Conservation (phyloP, 1,140 invertebrate species). For the Propsilocerus akamusi region DNA sequence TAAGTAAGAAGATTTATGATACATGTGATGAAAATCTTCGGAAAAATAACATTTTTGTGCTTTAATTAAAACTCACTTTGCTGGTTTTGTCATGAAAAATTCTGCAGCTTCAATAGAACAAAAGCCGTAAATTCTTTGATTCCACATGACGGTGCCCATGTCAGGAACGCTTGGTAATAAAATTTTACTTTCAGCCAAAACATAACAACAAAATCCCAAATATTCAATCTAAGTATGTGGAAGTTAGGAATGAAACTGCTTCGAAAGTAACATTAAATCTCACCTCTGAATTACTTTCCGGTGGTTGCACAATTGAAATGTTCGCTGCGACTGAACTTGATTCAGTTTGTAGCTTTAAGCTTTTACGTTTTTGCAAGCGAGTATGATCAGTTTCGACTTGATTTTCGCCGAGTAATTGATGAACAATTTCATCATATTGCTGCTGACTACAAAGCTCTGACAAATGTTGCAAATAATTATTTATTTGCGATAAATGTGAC, state of each 20-base stretch:
- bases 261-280: neutral
- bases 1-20: too few relatives aligned
- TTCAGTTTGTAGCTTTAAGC: neutral
- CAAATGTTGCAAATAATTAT: slow-evolving; percentile 1
- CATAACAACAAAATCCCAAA: neutral
- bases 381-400: slow-evolving; percentile 1
- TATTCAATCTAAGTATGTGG: neutral
- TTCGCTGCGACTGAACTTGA: neutral
- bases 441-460: neutral
- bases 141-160: neutral
- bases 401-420: neutral
- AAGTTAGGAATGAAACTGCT: neutral
- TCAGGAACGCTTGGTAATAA: neutral
- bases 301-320: neutral
- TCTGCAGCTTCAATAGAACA: neutral
- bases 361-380: neutral
- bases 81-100: neutral
- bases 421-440: neutral
- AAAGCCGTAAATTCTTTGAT: slow-evolving; percentile 3
- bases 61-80: slow-evolving; percentile 2
- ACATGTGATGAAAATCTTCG: too few relatives aligned
- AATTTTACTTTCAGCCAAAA: slow-evolving; percentile 4
- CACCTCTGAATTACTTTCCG: neutral
- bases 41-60: neutral
- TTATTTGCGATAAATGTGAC: neutral